These are phyloP conservation scores for Lagodon rhomboides DNA, from an alignment of 2,797 vertebrate genomes.

Conservation along the genomic window DNA sequence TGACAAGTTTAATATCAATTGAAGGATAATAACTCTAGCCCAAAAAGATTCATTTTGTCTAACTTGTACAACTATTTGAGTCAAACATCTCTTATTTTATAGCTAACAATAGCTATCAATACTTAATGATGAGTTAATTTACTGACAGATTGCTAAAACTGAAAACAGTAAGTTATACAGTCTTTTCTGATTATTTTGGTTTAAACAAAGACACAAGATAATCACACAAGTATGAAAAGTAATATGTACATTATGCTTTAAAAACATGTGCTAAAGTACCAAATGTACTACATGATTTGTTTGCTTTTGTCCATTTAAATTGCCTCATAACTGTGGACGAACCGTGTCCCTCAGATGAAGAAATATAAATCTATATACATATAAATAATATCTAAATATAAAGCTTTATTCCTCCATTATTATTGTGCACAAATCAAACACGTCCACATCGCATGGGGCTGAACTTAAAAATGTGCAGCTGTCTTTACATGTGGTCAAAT, in stretches of 20 bases:
- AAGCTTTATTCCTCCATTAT: conserved; percentile 20
- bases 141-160: no score
- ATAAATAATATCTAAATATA: no score
- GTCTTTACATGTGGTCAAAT: conserved; percentile 23
- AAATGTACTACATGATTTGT: background rate
- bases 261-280: background rate
- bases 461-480: conserved; percentile 25
- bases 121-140: no score
- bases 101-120: no score
- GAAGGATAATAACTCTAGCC: no score
- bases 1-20: no score
- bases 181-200: no score
- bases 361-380: conserved; percentile 17
- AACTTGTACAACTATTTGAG: no score
- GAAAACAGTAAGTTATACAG: no score
- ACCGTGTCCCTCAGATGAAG: background rate
- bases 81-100: no score
- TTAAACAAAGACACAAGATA: background rate
- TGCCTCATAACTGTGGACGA: background rate
- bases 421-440: conserved; percentile 32
- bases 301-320: conserved; percentile 4
- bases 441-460: background rate
- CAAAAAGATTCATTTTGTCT: no score
- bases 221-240: background rate
- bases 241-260: background rate